phyloP scores from a whole-genome alignment of 1,140 invertebrate genomes.

The Neodiprion lecontei region DNA sequence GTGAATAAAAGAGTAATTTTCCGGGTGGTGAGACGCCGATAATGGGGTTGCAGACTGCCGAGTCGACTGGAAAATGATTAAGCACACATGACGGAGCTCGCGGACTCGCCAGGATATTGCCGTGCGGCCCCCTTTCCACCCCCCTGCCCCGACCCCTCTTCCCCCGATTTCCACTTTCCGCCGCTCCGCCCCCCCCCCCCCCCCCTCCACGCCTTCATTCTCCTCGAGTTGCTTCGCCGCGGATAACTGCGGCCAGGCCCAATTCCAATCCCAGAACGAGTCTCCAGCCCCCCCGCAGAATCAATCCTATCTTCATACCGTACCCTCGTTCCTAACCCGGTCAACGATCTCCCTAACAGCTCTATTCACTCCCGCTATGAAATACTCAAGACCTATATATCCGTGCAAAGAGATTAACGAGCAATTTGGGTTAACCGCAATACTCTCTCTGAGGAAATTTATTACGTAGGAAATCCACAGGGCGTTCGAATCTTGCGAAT shows the following conservation, averaged over 20 bases:
- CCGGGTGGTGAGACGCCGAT: slow-evolving; percentile 60
- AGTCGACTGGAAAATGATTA: slow-evolving; percentile 63
- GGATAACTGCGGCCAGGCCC: background rate
- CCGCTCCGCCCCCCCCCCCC: slow-evolving; percentile 24
- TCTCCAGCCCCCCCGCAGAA: background rate
- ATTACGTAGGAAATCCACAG: too few relatives aligned
- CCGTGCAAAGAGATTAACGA: too few relatives aligned
- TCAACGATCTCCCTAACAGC: too few relatives aligned
- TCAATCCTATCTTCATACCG: background rate
- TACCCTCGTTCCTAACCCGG: too few relatives aligned
- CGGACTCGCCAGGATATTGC: slow-evolving; percentile 58
- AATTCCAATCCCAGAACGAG: background rate
- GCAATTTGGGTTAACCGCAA: too few relatives aligned
- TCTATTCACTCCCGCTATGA: too few relatives aligned
- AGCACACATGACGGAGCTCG: slow-evolving; percentile 59
- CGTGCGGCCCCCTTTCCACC: slow-evolving; percentile 25
- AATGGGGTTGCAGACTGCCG: slow-evolving; percentile 60
- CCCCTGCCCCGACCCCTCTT: slow-evolving; percentile 32
- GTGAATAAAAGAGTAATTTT: slow-evolving; percentile 64
- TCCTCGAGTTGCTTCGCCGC: slow-evolving; percentile 1
- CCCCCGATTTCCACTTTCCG: slow-evolving; percentile 28
- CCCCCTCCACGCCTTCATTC: slow-evolving; percentile 13
- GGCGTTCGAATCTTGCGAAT: too few relatives aligned
- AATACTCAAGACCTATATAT: too few relatives aligned
- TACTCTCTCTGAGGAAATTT: too few relatives aligned